phyloP scores from a whole-genome alignment of 2,888 invertebrate genomes.

The Caenorhabditis sp. region DNA sequence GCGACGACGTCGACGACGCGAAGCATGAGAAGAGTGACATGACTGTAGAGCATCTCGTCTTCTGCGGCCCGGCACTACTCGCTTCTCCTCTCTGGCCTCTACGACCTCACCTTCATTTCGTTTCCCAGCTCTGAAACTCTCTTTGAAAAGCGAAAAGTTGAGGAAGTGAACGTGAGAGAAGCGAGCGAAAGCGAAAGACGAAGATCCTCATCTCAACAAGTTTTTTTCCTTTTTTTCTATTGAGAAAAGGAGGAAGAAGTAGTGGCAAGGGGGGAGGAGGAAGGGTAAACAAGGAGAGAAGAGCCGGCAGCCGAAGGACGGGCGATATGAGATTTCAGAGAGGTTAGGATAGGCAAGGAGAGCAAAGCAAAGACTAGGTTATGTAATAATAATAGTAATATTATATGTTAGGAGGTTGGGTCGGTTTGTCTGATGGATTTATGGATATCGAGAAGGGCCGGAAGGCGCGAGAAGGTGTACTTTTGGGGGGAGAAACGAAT shows the following conservation, averaged over 20 bases:
- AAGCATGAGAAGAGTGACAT: constrained; percentile 81
- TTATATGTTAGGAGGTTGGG: too few relatives aligned
- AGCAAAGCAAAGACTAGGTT: constrained; percentile 19
- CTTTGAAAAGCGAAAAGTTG: background rate
- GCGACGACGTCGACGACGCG: constrained; percentile 81
- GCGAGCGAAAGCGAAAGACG: constrained; percentile 15
- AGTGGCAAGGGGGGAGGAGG: background rate
- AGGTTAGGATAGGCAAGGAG: constrained; percentile 43
- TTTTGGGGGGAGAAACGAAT: too few relatives aligned
- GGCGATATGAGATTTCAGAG: constrained; percentile 48
- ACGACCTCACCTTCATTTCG: constrained; percentile 49
- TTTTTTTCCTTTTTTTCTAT: constrained; percentile 26
- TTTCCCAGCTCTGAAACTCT: constrained; percentile 16
- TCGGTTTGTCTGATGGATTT: background rate
- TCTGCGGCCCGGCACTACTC: constrained; percentile 18
- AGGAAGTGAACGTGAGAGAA: constrained; percentile 1
- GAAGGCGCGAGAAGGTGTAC: background rate
- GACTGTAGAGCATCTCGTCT: constrained; percentile 77
- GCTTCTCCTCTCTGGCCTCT: constrained; percentile 12
- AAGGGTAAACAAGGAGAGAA: constrained; percentile 48
- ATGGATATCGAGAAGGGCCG: background rate
- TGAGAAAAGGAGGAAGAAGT: constrained; percentile 14
- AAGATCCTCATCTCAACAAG: constrained; percentile 20
- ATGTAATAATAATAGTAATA: constrained; percentile 35
- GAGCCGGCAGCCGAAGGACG: too few relatives aligned